Evolutionary conservation across 2,888 invertebrate species (phyloP).

Genomic region (Agrotis segetum): DNA sequence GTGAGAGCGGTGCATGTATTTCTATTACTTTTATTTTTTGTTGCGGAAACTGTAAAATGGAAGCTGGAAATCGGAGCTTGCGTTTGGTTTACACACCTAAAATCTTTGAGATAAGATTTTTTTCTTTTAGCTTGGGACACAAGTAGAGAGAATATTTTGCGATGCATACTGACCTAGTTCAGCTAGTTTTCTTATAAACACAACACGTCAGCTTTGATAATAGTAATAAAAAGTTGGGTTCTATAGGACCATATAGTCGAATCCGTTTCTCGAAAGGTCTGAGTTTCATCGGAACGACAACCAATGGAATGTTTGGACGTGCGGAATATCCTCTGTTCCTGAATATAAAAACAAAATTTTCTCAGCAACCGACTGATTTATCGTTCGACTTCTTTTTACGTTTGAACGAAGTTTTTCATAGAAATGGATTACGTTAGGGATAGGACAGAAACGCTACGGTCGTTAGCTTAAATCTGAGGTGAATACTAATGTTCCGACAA

Average conservation of each 20-base stretch:
- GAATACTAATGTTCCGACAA: conserved; percentile 44
- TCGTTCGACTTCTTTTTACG: conserved; percentile 46
- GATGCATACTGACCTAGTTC: conserved; percentile 53
- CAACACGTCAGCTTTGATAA: conserved; percentile 60
- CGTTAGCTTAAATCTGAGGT: conserved; percentile 47
- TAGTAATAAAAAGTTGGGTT: conserved; percentile 61
- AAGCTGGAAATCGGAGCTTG: conserved; percentile 29
- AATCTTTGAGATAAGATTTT: conserved; percentile 34
- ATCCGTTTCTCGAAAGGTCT: conserved; percentile 41
- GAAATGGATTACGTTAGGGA: conserved; percentile 50
- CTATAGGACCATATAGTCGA: conserved; percentile 49
- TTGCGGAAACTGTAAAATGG: conserved; percentile 23
- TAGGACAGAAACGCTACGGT: conserved; percentile 30
- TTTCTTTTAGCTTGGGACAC: conserved; percentile 48
- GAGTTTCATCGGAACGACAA: conserved; percentile 49
- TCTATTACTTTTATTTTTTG: conserved; percentile 38
- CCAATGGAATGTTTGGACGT: conserved; percentile 54
- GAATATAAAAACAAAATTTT: conserved; percentile 60
- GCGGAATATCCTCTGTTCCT: conserved; percentile 37
- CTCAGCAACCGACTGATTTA: conserved; percentile 52
- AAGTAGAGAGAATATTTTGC: conserved; percentile 28
- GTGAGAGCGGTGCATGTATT: conserved; percentile 35
- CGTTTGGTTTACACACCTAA: conserved; percentile 22
- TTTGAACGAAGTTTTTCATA: conserved; percentile 48
- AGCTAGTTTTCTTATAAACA: conserved; percentile 54